Evolutionary conservation across 2,888 invertebrate species (phyloP).

Genomic region (Eupithecia subfuscata): DNA sequence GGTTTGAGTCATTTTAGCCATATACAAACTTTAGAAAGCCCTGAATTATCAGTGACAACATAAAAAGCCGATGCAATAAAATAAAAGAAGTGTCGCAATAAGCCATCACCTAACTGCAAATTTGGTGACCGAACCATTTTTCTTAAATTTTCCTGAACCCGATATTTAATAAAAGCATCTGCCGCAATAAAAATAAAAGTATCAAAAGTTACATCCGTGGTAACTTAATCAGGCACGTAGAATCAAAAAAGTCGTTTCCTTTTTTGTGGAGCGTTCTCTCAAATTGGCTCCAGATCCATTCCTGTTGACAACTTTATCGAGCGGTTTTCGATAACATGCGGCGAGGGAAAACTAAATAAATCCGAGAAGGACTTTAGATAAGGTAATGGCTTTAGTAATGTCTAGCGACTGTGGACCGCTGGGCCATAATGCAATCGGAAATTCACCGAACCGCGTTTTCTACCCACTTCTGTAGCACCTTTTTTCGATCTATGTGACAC

Average conservation of each 20-base stretch:
- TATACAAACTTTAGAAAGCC: background rate
- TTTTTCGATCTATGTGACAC: slow-evolving; percentile 16
- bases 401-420: slow-evolving; percentile 70
- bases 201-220: slow-evolving; percentile 52
- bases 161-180: slow-evolving; percentile 38
- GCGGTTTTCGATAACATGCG: slow-evolving; percentile 84
- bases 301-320: slow-evolving; percentile 84
- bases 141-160: slow-evolving; percentile 29
- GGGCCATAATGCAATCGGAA: slow-evolving; percentile 80
- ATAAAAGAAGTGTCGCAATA: slow-evolving; percentile 8
- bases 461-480: slow-evolving; percentile 46
- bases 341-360: slow-evolving; percentile 84
- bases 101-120: background rate
- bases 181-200: slow-evolving; percentile 45
- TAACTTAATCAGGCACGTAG: slow-evolving; percentile 56
- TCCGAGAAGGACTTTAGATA: slow-evolving; percentile 84
- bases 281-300: slow-evolving; percentile 82
- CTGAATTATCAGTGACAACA: background rate
- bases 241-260: slow-evolving; percentile 71
- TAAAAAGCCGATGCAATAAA: background rate
- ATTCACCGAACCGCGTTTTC: slow-evolving; percentile 66
- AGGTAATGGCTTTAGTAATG: slow-evolving; percentile 83
- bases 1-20: background rate
- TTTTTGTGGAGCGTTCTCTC: slow-evolving; percentile 72
- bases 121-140: slow-evolving; percentile 1